Percentiles rank a stretch among this genome's conserved stretches.
phyloP scores from a whole-genome alignment of 30 jellyfish, hydroid and myxozoan species.

The Aurelia sp. region DNA sequence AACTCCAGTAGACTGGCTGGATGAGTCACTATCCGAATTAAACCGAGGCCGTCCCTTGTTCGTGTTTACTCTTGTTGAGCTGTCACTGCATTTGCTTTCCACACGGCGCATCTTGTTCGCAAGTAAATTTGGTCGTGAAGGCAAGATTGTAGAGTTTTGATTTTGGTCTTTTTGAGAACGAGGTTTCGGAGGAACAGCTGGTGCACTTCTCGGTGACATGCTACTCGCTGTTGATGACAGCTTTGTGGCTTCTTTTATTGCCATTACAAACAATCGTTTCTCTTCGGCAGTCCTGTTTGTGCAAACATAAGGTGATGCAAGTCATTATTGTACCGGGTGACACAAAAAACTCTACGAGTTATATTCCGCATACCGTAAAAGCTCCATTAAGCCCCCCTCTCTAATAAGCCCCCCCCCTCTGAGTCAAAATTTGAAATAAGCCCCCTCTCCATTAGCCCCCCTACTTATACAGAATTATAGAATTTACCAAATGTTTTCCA shows the following conservation, averaged over 20 bases:
- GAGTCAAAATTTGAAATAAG: no score
- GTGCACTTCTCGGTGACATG: slow-evolving; percentile 46
- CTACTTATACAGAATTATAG: no score
- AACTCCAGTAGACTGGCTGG: slow-evolving; percentile 18
- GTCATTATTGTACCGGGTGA: no score
- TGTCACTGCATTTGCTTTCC: slow-evolving; percentile 57
- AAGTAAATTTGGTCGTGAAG: slow-evolving; percentile 38
- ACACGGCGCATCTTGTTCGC: slow-evolving; percentile 32
- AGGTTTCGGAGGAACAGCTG: slow-evolving; percentile 46
- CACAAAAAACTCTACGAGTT: no score
- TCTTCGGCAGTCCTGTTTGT: slow-evolving; percentile 92
- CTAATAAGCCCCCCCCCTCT: no score
- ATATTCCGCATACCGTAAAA: no score
- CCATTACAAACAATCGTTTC: slow-evolving; percentile 84
- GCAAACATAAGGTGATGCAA: background rate
- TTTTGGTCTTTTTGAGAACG: slow-evolving; percentile 29
- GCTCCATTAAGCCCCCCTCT: no score
- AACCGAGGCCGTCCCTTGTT: slow-evolving; percentile 27
- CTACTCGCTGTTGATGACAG: slow-evolving; percentile 30
- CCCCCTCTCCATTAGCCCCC: no score
- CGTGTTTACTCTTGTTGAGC: slow-evolving; percentile 6
- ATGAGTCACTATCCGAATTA: slow-evolving; percentile 52
- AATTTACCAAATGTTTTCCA: no score
- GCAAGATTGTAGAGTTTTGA: slow-evolving; percentile 33
- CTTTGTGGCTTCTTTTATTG: slow-evolving; percentile 90